Evolutionary conservation across 2,797 vertebrate genomes (phyloP).

Genomic region (Okamejei kenojei): DNA sequence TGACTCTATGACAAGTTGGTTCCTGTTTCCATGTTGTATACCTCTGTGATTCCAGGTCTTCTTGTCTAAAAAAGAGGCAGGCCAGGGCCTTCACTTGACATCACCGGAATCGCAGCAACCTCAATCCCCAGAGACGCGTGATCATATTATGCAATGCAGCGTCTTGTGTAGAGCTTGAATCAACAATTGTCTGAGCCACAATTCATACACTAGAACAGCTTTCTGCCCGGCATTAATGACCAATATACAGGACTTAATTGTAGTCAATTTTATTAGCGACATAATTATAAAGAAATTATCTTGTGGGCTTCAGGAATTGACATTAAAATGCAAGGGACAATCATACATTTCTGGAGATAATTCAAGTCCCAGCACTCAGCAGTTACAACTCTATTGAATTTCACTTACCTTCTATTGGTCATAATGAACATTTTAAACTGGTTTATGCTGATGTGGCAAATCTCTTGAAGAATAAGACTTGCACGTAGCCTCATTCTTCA

Average conservation of each 20-base stretch:
- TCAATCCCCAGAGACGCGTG: no score
- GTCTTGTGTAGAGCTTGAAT: background rate
- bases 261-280: background rate
- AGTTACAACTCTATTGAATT: background rate
- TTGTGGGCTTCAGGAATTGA: background rate
- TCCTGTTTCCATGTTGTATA: no score
- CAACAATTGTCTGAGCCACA: background rate
- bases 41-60: no score
- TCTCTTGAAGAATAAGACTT: background rate
- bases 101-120: no score
- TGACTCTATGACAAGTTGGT: no score
- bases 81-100: no score
- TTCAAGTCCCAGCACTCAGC: background rate
- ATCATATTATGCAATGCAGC: background rate
- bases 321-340: background rate
- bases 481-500: background rate
- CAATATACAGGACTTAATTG: background rate
- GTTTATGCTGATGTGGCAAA: background rate
- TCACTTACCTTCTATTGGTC: background rate
- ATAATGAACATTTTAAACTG: constrained; percentile 9
- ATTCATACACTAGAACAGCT: background rate
- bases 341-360: background rate
- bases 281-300: background rate
- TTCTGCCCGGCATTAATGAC: background rate
- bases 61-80: no score